These are phyloP conservation scores for Myrmecobius fasciatus DNA, from an alignment of 2,113 vertebrate species.

Conservation along the genomic window DNA sequence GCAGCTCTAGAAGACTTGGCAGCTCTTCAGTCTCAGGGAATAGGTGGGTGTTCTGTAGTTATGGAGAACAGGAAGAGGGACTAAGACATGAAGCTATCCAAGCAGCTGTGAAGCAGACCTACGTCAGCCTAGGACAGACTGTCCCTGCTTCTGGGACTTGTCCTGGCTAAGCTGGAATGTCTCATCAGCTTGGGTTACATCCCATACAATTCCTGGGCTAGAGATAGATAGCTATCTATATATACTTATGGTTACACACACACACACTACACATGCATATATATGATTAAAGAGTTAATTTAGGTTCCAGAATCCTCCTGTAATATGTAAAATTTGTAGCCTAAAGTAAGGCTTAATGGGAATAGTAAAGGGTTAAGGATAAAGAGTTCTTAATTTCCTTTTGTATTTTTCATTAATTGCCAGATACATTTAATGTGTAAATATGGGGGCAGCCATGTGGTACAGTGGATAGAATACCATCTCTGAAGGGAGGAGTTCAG, in stretches of 20 bases:
- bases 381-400: too few species aligned
- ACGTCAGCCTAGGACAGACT: constrained; percentile 13
- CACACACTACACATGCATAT: too few species aligned
- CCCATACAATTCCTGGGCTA: not conserved
- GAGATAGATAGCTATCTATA: not conserved
- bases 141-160: constrained; percentile 53
- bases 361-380: not conserved
- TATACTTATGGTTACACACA: not conserved
- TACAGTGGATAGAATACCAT: too few species aligned
- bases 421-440: not conserved
- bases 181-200: constrained; percentile 39
- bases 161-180: constrained; percentile 20
- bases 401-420: not conserved
- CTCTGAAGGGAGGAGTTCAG: too few species aligned
- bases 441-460: too few species aligned
- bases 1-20: constrained; percentile 42
- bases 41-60: constrained; percentile 27
- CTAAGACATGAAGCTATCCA: constrained; percentile 32
- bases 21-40: constrained; percentile 12
- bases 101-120: constrained; percentile 37
- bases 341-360: not conserved
- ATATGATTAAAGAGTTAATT: not conserved
- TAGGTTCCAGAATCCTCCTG: not conserved
- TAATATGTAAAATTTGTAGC: not conserved
- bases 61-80: not conserved